Conservation (phyloP, 2,113 vertebrate species). For the Laticauda colubrina region DNA sequence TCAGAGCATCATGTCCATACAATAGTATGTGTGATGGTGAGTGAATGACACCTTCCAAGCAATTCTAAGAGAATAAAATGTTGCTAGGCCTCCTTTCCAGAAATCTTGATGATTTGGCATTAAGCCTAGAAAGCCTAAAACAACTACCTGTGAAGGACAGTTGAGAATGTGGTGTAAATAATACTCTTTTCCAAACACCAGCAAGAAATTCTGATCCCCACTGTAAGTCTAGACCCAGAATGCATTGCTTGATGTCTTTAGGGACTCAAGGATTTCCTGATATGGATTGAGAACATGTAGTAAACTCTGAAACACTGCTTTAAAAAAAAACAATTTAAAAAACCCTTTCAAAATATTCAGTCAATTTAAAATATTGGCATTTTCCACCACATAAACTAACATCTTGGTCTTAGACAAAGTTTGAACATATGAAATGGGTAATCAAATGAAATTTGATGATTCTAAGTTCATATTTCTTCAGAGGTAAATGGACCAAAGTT, state of each 20-base stretch:
- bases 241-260: neutral
- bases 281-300: neutral
- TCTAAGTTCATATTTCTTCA: neutral
- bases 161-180: neutral
- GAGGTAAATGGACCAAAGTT: neutral
- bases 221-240: neutral
- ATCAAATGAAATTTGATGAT: neutral
- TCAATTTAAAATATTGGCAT: neutral
- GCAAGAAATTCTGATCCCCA: neutral
- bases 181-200: neutral
- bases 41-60: neutral
- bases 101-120: neutral
- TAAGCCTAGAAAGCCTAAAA: neutral
- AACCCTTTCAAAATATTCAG: constrained; percentile 15
- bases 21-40: neutral
- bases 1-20: neutral
- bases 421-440: constrained; percentile 25
- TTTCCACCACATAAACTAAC: neutral
- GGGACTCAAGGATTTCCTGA: neutral
- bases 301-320: neutral
- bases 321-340: neutral
- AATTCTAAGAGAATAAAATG: neutral
- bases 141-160: neutral
- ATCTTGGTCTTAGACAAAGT: neutral
- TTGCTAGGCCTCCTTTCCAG: neutral